Base-by-base conservation (phyloP, 2,797 vertebrate species). In the Hoplostethus atlanticus region DNA sequence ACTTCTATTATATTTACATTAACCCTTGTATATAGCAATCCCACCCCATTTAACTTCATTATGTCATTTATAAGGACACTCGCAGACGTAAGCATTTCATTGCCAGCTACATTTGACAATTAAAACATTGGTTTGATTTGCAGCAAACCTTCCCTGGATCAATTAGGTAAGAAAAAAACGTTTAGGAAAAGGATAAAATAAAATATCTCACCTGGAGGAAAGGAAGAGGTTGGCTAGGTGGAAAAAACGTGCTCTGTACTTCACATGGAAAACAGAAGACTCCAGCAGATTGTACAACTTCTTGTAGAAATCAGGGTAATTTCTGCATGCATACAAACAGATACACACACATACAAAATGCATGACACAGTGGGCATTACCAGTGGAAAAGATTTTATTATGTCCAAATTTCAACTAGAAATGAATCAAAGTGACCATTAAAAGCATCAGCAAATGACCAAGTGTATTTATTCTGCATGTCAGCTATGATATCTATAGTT, bases 281-380 rank as follows among this genome's bases (percentile, higher is more conserved):
- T 99, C 96, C 28, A 99, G 90, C 5, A 99, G 95, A 67, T 90
- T 96, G 68, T 99, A 99, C 50, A 99, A 86, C 74, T 99, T 99
- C 71, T 91, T 95, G 87, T 99, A 99, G 82, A 99, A 99, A 77
- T 98, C 96, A 0, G 98, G 98, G 64, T 99, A 99, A 75, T 99
- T 97, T 78, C 98, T 99, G 84, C 4, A 48, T 7, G 47, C n/a
- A 70, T 59, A 71, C 40, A 73, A 68, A 17, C 5, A 64, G 0
- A 13, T 6, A 53, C 12, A 11, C 36, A 68, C 9, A 54, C 2
- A 78, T 48, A 50, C 4, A 65, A 28, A 28, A 28, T 28, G 28
- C 28, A 28, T 28, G 3, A 1, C 4, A 16, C 0, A 54, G 1
- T n/a, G 8, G 46, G 42, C 1, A 56, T 44, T 3, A 10, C 8